Evolutionary conservation across 2,888 invertebrate genomes (phyloP).

Genomic region (Tachina fera): DNA sequence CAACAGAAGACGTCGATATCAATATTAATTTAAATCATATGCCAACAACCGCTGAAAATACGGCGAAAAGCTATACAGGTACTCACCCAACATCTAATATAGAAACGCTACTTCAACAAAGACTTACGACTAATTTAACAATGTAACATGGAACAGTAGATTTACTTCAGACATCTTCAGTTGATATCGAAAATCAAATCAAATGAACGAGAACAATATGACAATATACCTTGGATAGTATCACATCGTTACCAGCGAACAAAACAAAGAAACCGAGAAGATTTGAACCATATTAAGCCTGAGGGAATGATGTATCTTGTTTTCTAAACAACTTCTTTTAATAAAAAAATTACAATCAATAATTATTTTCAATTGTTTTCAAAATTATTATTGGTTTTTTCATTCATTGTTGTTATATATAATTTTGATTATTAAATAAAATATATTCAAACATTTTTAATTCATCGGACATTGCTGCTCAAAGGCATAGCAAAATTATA

Average conservation of each 20-base stretch:
- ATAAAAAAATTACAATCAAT: neutral
- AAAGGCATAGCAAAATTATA: too few relatives aligned
- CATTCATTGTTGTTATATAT: too few relatives aligned
- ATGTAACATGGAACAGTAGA: neutral
- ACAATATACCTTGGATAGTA: neutral
- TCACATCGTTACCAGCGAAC: neutral
- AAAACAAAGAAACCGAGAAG: too few relatives aligned
- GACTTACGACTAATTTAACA: neutral
- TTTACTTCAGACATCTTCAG: neutral
- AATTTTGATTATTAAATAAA: too few relatives aligned
- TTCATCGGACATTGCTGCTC: too few relatives aligned
- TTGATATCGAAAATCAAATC: neutral
- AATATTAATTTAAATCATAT: neutral
- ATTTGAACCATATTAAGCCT: neutral
- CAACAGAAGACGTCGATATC: neutral
- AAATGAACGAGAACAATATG: constrained; percentile 4
- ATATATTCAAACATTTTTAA: too few relatives aligned
- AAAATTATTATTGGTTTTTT: neutral
- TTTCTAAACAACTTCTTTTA: neutral
- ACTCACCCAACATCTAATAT: neutral
- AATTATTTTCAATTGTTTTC: neutral
- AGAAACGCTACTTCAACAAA: neutral
- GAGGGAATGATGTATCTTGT: neutral
- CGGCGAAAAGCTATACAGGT: too few relatives aligned
- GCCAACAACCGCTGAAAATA: neutral